phyloP scores from a whole-genome alignment of 2,797 vertebrate species.

The Psittacula derbiana region DNA sequence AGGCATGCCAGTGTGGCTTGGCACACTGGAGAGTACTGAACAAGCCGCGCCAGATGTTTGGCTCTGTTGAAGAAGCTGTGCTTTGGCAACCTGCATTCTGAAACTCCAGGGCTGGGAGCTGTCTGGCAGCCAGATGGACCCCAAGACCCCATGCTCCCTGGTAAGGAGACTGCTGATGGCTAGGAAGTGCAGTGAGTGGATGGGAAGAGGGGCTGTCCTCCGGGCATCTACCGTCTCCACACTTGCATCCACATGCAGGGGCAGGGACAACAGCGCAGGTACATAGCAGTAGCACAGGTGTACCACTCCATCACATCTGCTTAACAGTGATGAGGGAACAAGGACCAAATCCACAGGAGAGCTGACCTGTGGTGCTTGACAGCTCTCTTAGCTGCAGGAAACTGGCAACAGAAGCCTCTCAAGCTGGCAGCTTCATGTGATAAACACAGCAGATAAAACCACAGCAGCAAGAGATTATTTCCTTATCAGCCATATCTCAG shows the following conservation, averaged over 20 bases:
- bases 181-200: neutral
- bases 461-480: neutral
- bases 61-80: neutral
- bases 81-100: neutral
- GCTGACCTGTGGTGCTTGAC: neutral
- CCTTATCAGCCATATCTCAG: neutral
- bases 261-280: neutral
- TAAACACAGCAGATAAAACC: neutral
- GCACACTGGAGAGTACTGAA: neutral
- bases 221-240: neutral
- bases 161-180: neutral
- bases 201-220: neutral
- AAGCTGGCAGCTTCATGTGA: neutral
- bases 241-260: neutral
- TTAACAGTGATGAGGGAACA: neutral
- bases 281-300: neutral
- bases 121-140: neutral
- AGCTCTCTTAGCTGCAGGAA: rapidly evolving
- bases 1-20: neutral
- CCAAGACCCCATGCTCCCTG: rapidly evolving
- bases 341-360: neutral
- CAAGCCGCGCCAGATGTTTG: neutral
- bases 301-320: neutral
- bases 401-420: neutral
- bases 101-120: neutral